Conservation (phyloP, 2,888 invertebrate species). For the Cenopis cana region DNA sequence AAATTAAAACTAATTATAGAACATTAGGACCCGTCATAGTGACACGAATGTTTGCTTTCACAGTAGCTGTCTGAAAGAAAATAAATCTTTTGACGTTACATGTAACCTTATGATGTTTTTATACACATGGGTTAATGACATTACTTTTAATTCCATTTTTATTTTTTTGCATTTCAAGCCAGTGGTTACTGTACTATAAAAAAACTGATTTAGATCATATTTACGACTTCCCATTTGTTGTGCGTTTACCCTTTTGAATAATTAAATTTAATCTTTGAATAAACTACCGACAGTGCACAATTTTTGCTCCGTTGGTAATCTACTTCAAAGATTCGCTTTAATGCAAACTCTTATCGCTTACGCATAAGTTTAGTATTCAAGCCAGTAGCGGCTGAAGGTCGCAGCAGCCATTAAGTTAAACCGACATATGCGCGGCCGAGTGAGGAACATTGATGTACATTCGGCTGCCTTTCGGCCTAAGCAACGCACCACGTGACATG, state of each 20-base stretch:
- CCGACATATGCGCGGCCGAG: background rate
- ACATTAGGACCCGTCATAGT: conserved; percentile 59
- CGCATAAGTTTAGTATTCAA: conserved; percentile 38
- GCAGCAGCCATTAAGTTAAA: conserved; percentile 41
- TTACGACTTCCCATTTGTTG: background rate
- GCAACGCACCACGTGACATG: conserved; percentile 57
- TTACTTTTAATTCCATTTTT: background rate
- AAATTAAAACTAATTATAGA: conserved; percentile 78
- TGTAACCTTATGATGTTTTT: conserved; percentile 9
- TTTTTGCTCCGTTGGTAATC: conserved; percentile 1
- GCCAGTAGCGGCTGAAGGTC: conserved; percentile 59
- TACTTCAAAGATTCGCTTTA: conserved; percentile 19
- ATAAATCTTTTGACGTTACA: conserved; percentile 35
- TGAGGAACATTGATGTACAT: too few relatives aligned
- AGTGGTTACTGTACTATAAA: background rate
- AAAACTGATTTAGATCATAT: background rate
- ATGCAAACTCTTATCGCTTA: conserved; percentile 32
- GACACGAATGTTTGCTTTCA: conserved; percentile 41
- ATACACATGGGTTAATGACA: background rate
- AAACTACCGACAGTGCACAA: background rate
- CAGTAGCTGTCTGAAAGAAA: conserved; percentile 33
- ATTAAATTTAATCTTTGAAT: too few relatives aligned
- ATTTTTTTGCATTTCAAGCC: background rate
- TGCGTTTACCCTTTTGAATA: too few relatives aligned
- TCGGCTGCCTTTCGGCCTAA: background rate